Percentiles rank a stretch among this genome's conserved stretches.
phyloP scores from a whole-genome alignment of 2,113 vertebrate species.

The Hippocampus barbouri region DNA sequence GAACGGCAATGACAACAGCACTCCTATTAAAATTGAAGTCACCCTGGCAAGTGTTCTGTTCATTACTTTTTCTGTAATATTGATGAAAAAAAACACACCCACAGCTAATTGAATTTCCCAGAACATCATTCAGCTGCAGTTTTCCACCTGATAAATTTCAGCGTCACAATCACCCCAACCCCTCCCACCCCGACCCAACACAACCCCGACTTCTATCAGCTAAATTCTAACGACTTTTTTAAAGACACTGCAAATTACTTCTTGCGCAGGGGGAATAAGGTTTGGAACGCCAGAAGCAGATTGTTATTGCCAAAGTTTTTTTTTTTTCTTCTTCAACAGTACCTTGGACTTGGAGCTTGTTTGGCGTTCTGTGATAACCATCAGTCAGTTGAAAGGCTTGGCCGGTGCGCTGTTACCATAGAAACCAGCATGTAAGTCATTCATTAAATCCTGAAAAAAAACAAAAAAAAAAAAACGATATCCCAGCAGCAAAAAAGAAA shows the following conservation, averaged over 20 bases:
- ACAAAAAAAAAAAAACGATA: constrained; percentile 25
- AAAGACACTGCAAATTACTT: background rate
- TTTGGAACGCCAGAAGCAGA: background rate
- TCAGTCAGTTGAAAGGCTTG: constrained; percentile 34
- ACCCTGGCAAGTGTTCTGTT: background rate
- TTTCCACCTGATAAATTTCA: background rate
- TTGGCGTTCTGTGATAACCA: constrained; percentile 44
- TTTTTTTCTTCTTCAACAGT: constrained; percentile 6
- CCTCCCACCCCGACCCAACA: too few species aligned
- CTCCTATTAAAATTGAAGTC: background rate
- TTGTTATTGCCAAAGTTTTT: constrained; percentile 19
- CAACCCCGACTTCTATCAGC: background rate
- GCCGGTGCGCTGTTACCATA: constrained; percentile 47
- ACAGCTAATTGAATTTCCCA: background rate
- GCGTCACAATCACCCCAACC: too few species aligned
- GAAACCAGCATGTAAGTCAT: constrained; percentile 49
- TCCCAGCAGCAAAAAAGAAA: constrained; percentile 27
- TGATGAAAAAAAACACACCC: background rate
- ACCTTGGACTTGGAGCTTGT: constrained; percentile 46
- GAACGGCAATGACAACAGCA: too few species aligned
- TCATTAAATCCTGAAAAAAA: constrained; percentile 42
- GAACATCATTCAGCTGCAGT: background rate
- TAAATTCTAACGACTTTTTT: background rate
- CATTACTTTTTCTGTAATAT: background rate
- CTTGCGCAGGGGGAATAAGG: background rate